Evolutionary conservation across 1,140 invertebrate genomes (phyloP).

Genomic region (Drosophila jambulina): DNA sequence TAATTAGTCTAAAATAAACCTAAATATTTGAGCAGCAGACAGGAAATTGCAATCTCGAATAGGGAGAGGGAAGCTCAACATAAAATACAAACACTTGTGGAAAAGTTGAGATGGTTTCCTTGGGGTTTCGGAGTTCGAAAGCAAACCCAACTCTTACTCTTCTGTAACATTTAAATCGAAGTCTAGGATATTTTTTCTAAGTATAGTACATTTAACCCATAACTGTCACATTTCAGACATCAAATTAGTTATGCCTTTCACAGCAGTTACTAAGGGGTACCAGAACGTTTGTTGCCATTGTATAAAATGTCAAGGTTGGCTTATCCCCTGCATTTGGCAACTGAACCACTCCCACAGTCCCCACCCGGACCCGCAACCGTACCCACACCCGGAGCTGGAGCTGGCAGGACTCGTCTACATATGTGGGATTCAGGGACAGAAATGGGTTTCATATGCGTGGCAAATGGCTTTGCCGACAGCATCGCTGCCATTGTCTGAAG

Average conservation of each 20-base stretch:
- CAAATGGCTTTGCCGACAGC: constrained; percentile 61
- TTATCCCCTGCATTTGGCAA: constrained; percentile 78
- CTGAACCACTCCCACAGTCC: constrained; percentile 31
- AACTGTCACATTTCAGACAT: constrained; percentile 1
- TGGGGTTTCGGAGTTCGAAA: too few relatives aligned
- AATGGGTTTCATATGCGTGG: constrained; percentile 48
- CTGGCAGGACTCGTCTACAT: constrained; percentile 14
- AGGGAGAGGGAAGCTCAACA: background rate
- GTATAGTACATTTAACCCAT: background rate
- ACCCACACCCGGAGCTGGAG: constrained; percentile 1
- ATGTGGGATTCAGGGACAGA: constrained; percentile 18
- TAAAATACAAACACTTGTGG: constrained; percentile 13
- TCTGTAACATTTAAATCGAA: background rate
- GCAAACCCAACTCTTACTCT: background rate
- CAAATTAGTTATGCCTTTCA: constrained; percentile 8
- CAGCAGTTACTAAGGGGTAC: constrained; percentile 38
- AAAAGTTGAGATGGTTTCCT: background rate
- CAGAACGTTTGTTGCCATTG: constrained; percentile 41
- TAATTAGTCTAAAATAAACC: constrained; percentile 7
- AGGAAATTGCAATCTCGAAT: background rate
- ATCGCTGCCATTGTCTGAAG: constrained; percentile 66
- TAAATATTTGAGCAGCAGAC: constrained; percentile 3
- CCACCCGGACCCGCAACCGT: background rate
- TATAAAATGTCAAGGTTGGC: constrained; percentile 77
- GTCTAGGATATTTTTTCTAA: background rate